Evolutionary conservation across 2,888 invertebrate genomes (phyloP), one percentile per base, ranked within the genome.

Genomic region (Plagodis pulveraria): DNA sequence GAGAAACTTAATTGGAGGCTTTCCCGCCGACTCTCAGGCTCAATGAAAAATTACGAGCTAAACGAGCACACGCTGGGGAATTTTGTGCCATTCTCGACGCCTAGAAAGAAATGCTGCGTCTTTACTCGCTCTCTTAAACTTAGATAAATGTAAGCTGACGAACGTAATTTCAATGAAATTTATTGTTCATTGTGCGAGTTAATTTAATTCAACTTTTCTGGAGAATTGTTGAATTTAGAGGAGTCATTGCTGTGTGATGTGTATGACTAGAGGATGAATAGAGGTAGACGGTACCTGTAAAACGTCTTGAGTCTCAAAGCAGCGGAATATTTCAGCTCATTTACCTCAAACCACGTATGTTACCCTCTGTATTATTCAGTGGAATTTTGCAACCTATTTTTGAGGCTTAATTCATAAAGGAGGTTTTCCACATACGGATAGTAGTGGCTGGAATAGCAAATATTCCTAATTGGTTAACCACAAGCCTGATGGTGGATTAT

Each of bases 21-120:
- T 89, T 87, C 79, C 82, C 80, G 81, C 82, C 87, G 86, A 88
- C 86, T 88, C 89, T 86, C 86, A 78, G 87, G 82, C 90, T 89
- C 92, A 92, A 91, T 92, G 91, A 92, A 91, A 92, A 91, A 92
- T 92, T 91, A 92, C 89, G 89, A 89, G 89, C 83, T 84, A 91
- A 91, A 90, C 87, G 91, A 89, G 89, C 86, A 84, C 86, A 89
- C 90, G 87, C 89, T 77, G 66, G 89, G 88, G 89, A 90, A 91
- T 91, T 87, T 83, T 75, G 76, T 75, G 78, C 83, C 87, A 84
- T 88, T 87, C 85, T 79, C 79, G 67, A 76, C 79, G 80, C 75
- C 78, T 70, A 70, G 77, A 87, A 87, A 88, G 84, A 90, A 89
- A 86, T 81, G 83, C 83, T 81, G 77, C 80, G 78, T 78, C 77